Conservation (phyloP, 64 coral and sea anemone genomes). For the Porites australiensis region DNA sequence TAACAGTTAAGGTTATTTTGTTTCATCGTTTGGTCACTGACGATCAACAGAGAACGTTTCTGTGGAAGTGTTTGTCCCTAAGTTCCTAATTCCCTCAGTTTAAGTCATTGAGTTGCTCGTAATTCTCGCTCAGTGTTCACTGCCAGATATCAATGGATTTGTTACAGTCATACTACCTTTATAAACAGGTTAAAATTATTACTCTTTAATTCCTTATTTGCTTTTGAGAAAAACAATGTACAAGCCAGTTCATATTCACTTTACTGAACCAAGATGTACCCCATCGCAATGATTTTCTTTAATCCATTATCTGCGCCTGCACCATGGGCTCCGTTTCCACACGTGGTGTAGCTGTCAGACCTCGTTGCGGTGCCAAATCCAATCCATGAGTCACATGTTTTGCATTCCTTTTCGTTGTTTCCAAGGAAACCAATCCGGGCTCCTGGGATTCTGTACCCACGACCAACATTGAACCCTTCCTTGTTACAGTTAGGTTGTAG, state of each 20-base stretch:
- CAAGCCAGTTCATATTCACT: not conserved
- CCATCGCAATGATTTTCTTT: not conserved
- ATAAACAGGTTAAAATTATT: no score
- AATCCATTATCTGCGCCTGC: not conserved
- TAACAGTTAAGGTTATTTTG: no score
- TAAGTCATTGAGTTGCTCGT: no score
- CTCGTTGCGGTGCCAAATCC: not conserved
- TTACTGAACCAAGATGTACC: not conserved
- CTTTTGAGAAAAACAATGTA: not conserved
- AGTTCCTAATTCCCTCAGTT: no score
- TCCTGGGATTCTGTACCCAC: not conserved
- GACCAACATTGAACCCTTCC: not conserved
- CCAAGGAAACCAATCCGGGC: not conserved
- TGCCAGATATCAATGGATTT: no score
- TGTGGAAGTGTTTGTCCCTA: no score
- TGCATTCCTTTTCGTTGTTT: not conserved
- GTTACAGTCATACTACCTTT: no score
- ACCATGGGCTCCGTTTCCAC: not conserved
- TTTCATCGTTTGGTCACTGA: no score
- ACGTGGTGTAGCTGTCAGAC: not conserved
- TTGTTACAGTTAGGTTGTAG: not conserved
- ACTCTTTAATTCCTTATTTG: no score
- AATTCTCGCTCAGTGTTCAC: no score
- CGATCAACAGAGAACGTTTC: no score
- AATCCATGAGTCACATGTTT: not conserved